A percentile compares a stretch with the other conserved stretches of the same genome.
Conservation (phyloP, 1,140 invertebrate genomes). For the Eumeta japonica region DNA sequence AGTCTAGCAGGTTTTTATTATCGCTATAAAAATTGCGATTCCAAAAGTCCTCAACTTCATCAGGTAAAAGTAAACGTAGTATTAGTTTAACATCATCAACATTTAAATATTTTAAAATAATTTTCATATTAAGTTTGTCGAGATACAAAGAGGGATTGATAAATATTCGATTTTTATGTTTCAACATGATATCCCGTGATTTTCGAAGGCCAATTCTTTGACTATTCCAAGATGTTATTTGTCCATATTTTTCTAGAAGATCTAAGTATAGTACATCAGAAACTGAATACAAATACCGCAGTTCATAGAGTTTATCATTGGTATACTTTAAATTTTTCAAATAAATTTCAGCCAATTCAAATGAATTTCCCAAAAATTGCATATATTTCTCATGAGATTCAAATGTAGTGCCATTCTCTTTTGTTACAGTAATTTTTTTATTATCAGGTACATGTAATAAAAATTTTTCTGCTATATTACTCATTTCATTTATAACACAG, state of each 20-base stretch:
- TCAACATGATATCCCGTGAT: slow-evolving; percentile 1
- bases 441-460: slow-evolving; percentile 7
- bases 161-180: slow-evolving; percentile 1
- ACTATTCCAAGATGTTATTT: neutral
- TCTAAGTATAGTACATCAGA: slow-evolving; percentile 1
- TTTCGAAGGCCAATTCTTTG: slow-evolving; percentile 1
- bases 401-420: neutral
- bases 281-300: slow-evolving; percentile 2
- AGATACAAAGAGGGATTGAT: slow-evolving; percentile 2
- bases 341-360: slow-evolving; percentile 3
- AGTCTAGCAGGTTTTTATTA: too few relatives aligned
- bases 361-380: slow-evolving; percentile 1
- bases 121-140: neutral
- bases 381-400: neutral
- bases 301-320: neutral
- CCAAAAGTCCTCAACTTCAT: too few relatives aligned
- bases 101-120: too few relatives aligned
- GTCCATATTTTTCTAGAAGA: slow-evolving; percentile 1
- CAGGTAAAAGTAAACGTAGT: too few relatives aligned
- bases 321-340: neutral
- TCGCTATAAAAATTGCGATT: too few relatives aligned
- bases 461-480: slow-evolving; percentile 16
- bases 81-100: too few relatives aligned
- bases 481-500: slow-evolving; percentile 12
- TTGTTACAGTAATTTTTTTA: neutral